Evolutionary conservation across 2,888 invertebrate species (phyloP).

Genomic region (Papilio gigon): DNA sequence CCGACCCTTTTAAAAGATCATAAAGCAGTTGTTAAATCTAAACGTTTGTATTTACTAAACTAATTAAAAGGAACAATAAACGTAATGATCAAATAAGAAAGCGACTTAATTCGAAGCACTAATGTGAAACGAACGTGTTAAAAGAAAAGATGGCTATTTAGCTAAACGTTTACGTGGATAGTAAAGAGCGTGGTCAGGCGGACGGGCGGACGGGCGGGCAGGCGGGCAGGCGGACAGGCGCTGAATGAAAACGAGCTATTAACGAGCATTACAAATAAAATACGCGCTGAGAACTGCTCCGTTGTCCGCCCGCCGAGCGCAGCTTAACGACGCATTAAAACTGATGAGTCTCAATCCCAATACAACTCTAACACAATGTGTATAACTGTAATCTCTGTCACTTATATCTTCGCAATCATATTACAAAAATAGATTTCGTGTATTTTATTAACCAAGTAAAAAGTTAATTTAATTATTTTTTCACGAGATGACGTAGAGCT

Average conservation of each 20-base stretch:
- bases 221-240: conserved; percentile 11
- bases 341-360: conserved; percentile 26
- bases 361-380: conserved; percentile 5
- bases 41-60: not conserved
- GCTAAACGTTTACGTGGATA: conserved; percentile 30
- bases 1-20: no score
- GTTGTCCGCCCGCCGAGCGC: conserved; percentile 9
- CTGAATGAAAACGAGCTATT: conserved; percentile 37
- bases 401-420: not conserved
- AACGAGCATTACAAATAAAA: conserved; percentile 37
- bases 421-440: no score
- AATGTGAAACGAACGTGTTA: conserved; percentile 13
- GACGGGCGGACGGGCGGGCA: conserved; percentile 7
- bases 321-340: conserved; percentile 33
- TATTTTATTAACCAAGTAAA: no score
- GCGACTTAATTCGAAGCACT: conserved; percentile 9
- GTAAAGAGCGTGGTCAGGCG: conserved; percentile 25
- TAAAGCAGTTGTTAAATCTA: no score
- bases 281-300: conserved; percentile 28
- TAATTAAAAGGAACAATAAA: conserved; percentile 2
- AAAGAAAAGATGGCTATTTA: conserved; percentile 29
- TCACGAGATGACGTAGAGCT: no score
- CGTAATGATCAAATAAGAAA: conserved; percentile 3
- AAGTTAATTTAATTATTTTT: no score
- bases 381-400: not conserved